Evolutionary conservation across 2,888 invertebrate species (phyloP).

Genomic region (Sarcophaga rosellei): DNA sequence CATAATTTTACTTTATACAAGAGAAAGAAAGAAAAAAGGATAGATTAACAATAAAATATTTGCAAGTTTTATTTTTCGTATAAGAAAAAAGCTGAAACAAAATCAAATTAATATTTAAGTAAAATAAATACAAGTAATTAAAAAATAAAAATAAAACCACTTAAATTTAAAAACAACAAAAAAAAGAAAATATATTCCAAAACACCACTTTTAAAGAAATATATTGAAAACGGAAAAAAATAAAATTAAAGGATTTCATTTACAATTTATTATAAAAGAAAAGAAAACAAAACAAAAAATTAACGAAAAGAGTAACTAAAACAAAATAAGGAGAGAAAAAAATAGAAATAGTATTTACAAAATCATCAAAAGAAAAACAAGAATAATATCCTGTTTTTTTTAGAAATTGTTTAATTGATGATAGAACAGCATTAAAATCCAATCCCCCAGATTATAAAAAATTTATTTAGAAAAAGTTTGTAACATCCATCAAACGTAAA

Average conservation of each 20-base stretch:
- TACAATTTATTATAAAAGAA: constrained; percentile 56
- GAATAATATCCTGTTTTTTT: no score
- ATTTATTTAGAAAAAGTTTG: neutral
- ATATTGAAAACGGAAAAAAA: constrained; percentile 22
- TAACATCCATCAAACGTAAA: constrained; percentile 16
- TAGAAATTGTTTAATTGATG: no score
- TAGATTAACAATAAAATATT: constrained; percentile 43
- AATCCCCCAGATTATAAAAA: neutral
- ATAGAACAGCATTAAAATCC: neutral
- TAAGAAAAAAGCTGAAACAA: constrained; percentile 65
- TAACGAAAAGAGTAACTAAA: constrained; percentile 38
- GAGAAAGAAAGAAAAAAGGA: constrained; percentile 27
- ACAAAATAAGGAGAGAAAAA: neutral
- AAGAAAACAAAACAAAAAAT: constrained; percentile 53
- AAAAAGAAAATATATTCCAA: constrained; percentile 21
- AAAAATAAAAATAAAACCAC: constrained; percentile 49
- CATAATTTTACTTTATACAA: constrained; percentile 60
- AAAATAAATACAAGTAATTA: constrained; percentile 54
- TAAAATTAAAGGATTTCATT: constrained; percentile 64
- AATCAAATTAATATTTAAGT: constrained; percentile 70
- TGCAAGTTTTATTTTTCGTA: constrained; percentile 67
- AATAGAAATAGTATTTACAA: neutral
- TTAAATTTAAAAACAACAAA: constrained; percentile 49
- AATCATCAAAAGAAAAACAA: neutral
- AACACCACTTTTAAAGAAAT: constrained; percentile 59